These are phyloP conservation scores for Crenuchus spilurus DNA, from an alignment of 2,797 vertebrate species.

Conservation along the genomic window DNA sequence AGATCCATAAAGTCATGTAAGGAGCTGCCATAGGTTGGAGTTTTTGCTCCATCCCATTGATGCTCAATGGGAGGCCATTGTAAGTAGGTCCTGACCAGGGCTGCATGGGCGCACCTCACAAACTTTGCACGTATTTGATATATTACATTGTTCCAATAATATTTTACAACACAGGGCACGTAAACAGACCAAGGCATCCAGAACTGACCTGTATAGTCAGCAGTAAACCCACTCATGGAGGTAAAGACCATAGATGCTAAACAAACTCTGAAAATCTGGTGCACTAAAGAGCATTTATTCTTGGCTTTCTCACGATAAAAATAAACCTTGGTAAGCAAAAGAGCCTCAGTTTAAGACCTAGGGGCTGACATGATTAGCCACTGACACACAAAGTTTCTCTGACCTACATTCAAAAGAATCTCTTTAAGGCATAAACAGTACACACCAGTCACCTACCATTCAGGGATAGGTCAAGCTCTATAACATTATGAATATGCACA, in stretches of 20 bases:
- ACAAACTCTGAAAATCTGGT: background rate
- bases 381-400: background rate
- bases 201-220: too few relatives aligned
- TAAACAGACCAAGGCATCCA: background rate
- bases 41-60: too few relatives aligned
- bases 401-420: constrained; percentile 6
- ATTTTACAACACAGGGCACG: background rate
- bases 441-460: background rate
- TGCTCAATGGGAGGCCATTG: too few relatives aligned
- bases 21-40: too few relatives aligned
- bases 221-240: too few relatives aligned
- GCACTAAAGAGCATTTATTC: background rate
- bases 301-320: background rate
- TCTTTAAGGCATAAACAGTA: background rate
- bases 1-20: too few relatives aligned
- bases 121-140: too few relatives aligned
- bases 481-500: constrained; percentile 24
- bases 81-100: too few relatives aligned
- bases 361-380: background rate
- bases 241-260: too few relatives aligned
- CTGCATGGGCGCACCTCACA: too few relatives aligned
- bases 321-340: background rate
- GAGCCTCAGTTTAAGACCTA: background rate
- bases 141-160: background rate
- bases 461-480: background rate